Evolutionary conservation across 2,888 invertebrate species (phyloP).

Genomic region (Diadromus collaris): DNA sequence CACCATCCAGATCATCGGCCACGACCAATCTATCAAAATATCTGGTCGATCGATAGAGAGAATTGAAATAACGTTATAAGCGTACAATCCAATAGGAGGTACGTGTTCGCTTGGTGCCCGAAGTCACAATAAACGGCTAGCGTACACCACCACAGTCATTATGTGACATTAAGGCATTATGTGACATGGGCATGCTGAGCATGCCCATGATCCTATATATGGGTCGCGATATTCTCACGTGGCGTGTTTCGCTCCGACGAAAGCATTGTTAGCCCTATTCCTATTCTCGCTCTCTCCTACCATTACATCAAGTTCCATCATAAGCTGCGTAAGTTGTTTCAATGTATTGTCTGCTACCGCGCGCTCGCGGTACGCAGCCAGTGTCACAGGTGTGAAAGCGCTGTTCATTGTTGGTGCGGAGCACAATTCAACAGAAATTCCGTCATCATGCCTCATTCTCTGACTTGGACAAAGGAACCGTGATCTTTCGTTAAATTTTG

Average conservation of each 20-base stretch:
- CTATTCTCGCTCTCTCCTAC: slow-evolving; percentile 1
- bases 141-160: neutral
- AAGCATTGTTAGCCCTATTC: slow-evolving; percentile 15
- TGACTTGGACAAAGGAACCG: slow-evolving; percentile 2
- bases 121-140: slow-evolving; percentile 10
- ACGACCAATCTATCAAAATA: too few species aligned
- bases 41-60: too few species aligned
- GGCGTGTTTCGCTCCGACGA: neutral
- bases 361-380: slow-evolving; percentile 2
- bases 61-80: neutral
- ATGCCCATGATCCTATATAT: too few species aligned
- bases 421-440: slow-evolving; percentile 3
- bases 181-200: neutral
- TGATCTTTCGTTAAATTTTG: neutral
- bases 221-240: neutral
- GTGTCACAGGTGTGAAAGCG: slow-evolving; percentile 15
- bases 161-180: neutral
- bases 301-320: slow-evolving; percentile 14
- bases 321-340: slow-evolving; percentile 9
- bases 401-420: neutral
- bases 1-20: too few species aligned
- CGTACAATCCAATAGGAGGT: neutral
- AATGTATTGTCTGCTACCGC: neutral
- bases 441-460: slow-evolving; percentile 6
- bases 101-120: neutral